Percentiles rank a stretch among this genome's conserved stretches.
Conservation (phyloP, 2,113 vertebrate genomes). For the Chunga burmeisteri region DNA sequence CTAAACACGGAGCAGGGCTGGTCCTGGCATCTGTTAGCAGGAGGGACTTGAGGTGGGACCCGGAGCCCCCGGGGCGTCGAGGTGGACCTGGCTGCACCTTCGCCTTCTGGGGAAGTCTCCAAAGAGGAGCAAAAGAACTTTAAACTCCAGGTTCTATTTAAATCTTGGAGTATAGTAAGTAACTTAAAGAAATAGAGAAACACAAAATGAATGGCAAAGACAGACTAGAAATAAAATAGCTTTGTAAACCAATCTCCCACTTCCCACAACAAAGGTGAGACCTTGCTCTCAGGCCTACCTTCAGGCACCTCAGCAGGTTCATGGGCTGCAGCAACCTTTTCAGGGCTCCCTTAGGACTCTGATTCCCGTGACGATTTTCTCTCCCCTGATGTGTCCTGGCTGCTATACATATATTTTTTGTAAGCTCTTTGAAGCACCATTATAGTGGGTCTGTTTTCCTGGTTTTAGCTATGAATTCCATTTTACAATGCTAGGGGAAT, state of each 20-base stretch:
- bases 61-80: not conserved
- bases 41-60: not conserved
- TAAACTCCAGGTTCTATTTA: not conserved
- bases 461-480: slow-evolving; percentile 8
- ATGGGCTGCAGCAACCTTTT: not conserved
- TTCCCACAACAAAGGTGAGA: not conserved
- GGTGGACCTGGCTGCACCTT: not conserved
- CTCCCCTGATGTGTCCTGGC: not conserved
- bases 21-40: not conserved
- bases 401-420: not conserved
- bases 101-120: not conserved
- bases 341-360: not conserved
- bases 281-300: not conserved
- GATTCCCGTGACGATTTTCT: not conserved
- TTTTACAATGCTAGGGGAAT: not conserved
- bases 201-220: not conserved
- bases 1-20: not conserved
- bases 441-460: not conserved
- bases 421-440: not conserved
- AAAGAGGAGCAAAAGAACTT: not conserved
- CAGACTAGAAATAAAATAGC: not conserved
- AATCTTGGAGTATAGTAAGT: not conserved
- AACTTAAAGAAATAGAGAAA: not conserved
- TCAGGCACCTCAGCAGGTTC: not conserved
- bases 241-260: not conserved